phyloP scores from a whole-genome alignment of 2,888 invertebrate species.

The Parnassius glacialis region DNA sequence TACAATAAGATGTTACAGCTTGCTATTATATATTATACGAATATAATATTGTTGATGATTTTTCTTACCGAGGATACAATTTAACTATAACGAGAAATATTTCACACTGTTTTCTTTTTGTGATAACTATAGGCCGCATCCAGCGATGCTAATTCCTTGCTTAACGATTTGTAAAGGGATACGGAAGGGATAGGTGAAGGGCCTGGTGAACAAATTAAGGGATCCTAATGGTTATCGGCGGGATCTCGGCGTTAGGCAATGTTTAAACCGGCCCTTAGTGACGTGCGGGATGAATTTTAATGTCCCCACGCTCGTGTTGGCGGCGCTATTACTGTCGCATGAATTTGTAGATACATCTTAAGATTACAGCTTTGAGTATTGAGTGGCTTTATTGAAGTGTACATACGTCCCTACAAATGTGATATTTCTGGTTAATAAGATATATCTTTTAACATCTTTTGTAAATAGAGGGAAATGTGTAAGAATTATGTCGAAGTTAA shows the following conservation, averaged over 20 bases:
- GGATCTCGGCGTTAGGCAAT: constrained; percentile 60
- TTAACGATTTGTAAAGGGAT: constrained; percentile 76
- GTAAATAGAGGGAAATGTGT: too few species aligned
- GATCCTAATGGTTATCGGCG: constrained; percentile 76
- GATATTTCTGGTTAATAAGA: too few species aligned
- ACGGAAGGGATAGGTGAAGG: constrained; percentile 78
- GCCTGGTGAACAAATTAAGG: constrained; percentile 76
- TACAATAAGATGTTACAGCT: too few species aligned
- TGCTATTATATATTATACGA: too few species aligned
- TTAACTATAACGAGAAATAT: too few species aligned
- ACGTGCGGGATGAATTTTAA: constrained; percentile 75
- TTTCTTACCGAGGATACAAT: too few species aligned
- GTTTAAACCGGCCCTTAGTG: constrained; percentile 62
- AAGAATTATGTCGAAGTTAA: too few species aligned
- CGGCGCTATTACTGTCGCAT: constrained; percentile 25
- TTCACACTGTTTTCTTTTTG: background rate
- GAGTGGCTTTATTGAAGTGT: background rate
- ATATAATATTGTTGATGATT: too few species aligned
- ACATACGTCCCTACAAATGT: too few species aligned
- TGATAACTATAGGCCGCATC: constrained; percentile 37
- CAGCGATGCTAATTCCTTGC: constrained; percentile 45
- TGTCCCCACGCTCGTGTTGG: constrained; percentile 43
- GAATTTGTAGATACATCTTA: constrained; percentile 32
- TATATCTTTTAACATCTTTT: too few species aligned
- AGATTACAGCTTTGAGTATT: constrained; percentile 9